Evolutionary conservation across 2,113 vertebrate genomes (phyloP).

Genomic region (Cheirogaleus medius): DNA sequence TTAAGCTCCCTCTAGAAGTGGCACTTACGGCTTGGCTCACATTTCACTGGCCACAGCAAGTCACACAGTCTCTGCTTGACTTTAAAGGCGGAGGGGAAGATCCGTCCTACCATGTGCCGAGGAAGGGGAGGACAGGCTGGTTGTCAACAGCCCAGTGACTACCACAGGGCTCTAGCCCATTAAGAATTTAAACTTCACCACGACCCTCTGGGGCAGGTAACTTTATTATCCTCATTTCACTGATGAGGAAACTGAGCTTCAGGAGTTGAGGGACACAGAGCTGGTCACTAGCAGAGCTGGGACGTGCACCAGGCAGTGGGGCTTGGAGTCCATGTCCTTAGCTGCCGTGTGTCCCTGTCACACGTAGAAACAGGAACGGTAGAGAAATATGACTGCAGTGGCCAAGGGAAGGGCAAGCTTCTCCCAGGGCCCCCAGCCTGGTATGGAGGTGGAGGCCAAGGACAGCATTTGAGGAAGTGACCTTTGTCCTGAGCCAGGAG

Average conservation of each 20-base stretch:
- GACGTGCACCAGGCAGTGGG: neutral
- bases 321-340: neutral
- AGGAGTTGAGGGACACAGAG: neutral
- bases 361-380: neutral
- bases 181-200: neutral
- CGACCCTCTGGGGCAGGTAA: neutral
- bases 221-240: neutral
- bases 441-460: neutral
- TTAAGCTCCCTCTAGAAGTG: neutral
- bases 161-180: neutral
- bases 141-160: neutral
- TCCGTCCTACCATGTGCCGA: neutral
- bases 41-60: neutral
- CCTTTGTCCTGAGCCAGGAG: neutral
- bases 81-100: neutral
- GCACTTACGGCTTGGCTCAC: neutral
- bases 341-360: neutral
- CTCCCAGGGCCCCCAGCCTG: neutral
- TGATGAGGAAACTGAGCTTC: neutral
- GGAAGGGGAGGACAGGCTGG: neutral
- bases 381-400: neutral
- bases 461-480: neutral
- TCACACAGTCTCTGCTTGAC: rapidly evolving
- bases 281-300: neutral
- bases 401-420: neutral